These are phyloP conservation scores for Scaptomyza flava DNA, from an alignment of 2,888 invertebrate species.

Conservation along the genomic window DNA sequence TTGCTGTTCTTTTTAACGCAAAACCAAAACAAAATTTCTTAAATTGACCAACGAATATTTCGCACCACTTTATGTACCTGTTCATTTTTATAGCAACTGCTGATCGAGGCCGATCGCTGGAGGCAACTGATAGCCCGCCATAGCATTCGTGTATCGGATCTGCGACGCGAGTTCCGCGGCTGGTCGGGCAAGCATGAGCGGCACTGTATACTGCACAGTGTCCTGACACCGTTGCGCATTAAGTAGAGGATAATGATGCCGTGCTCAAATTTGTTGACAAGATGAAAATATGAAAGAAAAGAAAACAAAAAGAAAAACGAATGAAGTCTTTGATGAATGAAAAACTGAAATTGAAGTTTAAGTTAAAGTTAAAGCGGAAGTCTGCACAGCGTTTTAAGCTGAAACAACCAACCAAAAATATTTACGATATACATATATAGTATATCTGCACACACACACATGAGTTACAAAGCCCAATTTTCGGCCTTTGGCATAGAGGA, in stretches of 20 bases:
- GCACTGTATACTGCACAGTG: constrained; percentile 83
- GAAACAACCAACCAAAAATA: constrained; percentile 62
- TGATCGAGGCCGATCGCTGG: constrained; percentile 83
- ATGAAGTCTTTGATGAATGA: constrained; percentile 45
- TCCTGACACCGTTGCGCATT: constrained; percentile 80
- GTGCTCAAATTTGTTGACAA: constrained; percentile 61
- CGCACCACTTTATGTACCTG: constrained; percentile 65
- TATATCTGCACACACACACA: constrained; percentile 18
- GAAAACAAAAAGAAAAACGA: background rate
- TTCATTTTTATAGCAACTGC: constrained; percentile 77
- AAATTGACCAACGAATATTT: constrained; percentile 58
- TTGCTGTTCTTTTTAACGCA: constrained; percentile 69
- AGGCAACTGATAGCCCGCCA: constrained; percentile 81
- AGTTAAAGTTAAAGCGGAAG: constrained; percentile 27
- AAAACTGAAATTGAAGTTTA: constrained; percentile 39
- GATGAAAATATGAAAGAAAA: background rate
- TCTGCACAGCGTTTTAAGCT: constrained; percentile 76
- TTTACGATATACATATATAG: constrained; percentile 42
- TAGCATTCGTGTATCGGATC: constrained; percentile 76
- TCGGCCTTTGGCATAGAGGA: constrained; percentile 37
- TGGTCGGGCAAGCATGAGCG: constrained; percentile 84
- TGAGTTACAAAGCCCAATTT: constrained; percentile 58
- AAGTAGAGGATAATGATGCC: constrained; percentile 55
- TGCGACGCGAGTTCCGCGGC: constrained; percentile 81
- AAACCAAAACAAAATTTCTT: constrained; percentile 56